Percentiles rank a stretch among this genome's conserved stretches.
phyloP scores from a whole-genome alignment of 2,113 vertebrate species.

The Microcebus lehilahytsara region DNA sequence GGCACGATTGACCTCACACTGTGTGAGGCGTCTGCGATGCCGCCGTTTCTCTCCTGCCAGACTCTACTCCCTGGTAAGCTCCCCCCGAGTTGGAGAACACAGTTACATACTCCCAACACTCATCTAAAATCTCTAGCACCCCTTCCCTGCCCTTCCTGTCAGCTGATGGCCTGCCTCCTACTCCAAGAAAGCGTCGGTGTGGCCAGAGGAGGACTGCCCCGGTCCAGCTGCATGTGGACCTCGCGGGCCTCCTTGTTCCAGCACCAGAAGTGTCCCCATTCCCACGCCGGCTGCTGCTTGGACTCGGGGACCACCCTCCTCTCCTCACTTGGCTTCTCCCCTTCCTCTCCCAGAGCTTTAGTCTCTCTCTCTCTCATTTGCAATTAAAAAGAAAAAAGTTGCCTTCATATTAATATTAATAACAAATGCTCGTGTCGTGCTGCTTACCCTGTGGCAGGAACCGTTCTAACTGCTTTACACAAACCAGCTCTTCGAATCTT shows the following conservation, averaged over 20 bases:
- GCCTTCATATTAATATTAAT: background rate
- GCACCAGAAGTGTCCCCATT: background rate
- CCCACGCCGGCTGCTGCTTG: background rate
- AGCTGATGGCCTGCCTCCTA: background rate
- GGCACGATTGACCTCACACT: background rate
- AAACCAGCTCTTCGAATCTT: background rate
- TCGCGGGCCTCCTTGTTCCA: background rate
- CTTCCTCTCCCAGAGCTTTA: background rate
- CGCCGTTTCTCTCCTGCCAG: background rate
- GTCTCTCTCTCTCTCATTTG: background rate
- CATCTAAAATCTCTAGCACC: background rate
- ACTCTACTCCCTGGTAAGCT: background rate
- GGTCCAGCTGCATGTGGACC: background rate
- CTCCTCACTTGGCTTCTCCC: background rate
- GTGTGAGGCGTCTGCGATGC: background rate
- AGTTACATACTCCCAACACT: too few relatives aligned
- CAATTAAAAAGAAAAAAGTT: background rate
- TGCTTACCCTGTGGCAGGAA: background rate
- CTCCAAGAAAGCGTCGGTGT: background rate
- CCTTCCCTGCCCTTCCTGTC: background rate
- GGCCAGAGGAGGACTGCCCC: too few relatives aligned
- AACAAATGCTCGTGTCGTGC: background rate
- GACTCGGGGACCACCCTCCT: background rate
- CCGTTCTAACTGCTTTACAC: background rate
- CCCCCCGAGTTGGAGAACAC: background rate